phyloP scores from a whole-genome alignment of 2,888 invertebrate species.

The Anodontia alba region DNA sequence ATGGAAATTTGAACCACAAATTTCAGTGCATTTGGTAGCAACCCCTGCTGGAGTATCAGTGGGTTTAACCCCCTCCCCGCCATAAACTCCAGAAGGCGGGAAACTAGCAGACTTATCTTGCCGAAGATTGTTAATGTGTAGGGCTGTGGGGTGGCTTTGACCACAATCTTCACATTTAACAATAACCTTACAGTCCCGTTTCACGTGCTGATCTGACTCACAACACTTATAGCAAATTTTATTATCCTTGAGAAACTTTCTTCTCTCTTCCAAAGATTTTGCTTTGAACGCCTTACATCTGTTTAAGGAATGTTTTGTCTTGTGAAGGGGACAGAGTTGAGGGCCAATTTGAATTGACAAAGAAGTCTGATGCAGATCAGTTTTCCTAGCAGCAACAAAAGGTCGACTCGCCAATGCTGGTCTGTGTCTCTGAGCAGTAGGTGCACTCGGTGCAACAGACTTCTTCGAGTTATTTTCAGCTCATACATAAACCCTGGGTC shows the following conservation, averaged over 20 bases:
- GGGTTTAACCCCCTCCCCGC: not conserved
- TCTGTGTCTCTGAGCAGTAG: not conserved
- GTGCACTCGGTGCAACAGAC: not conserved
- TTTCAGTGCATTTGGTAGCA: not conserved
- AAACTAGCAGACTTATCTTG: not conserved
- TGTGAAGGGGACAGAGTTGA: not conserved
- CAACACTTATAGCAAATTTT: not conserved
- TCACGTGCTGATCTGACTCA: not conserved
- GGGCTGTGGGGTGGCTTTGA: not conserved
- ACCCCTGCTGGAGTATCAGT: not conserved
- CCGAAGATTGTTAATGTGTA: not conserved
- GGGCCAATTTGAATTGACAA: not conserved
- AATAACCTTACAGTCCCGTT: not conserved
- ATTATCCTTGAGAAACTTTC: not conserved
- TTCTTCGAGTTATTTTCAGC: not conserved
- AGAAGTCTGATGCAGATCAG: not conserved
- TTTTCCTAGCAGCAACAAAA: not conserved
- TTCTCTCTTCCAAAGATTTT: not conserved
- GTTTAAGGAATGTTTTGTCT: not conserved
- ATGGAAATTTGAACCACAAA: not conserved
- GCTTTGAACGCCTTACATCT: not conserved
- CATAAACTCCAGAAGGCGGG: not conserved
- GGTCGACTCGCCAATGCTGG: not conserved
- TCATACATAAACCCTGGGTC: slow-evolving; percentile 22
- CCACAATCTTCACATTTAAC: not conserved